Evolutionary conservation across 2,797 vertebrate species (phyloP), one percentile per base, ranked within the genome.

Genomic region (Gadopsis marmoratus): DNA sequence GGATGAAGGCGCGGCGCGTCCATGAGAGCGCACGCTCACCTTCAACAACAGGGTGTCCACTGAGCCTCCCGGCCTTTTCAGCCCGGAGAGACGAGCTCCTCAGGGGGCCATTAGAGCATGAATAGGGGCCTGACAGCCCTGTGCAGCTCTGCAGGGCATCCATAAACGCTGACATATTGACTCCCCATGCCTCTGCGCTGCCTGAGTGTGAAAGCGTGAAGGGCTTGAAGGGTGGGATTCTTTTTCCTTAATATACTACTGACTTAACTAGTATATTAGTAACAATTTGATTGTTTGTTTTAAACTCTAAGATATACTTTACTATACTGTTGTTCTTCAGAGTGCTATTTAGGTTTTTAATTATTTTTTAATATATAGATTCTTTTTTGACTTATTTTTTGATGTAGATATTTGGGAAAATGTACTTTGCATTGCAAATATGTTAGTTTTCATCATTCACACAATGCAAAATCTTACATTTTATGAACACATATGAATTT

Each of bases 121-220:
- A 98, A 98, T 97, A 93, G 94, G 93, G 92, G 84, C 92, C 95
- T 97, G 97, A 97, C 97, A 97, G 94, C 94, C 95, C 96, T 83
- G 95, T 83, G 92, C 94, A 90, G 95, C 95, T 94, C 96, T 65
- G 94, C 94, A 93, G 94, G 97, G 95, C 96, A 97, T 97, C 97
- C 96, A 97, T 97, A 96, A 97, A 96, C 80, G 93, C 96, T 95
- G 95, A 97, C 96, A 96, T 94, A 95, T 96, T 97, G 95, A 96
- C 96, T 95, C 96, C 95, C 95, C 93, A 94, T 94, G 95, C 95
- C 93, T 93, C 94, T 89, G 93, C 90, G 85, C 95, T 88, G 94
- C 96, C 89, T 93, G 94, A 95, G 96, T 96, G 95, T 95, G 96
- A 96, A 96, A 96, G 93, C 92, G 92, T 94, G 92, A 94, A 93